A percentile compares a stretch with the other conserved stretches of the same genome.
Evolutionary conservation across 2,888 invertebrate genomes (phyloP).

Genomic region (Agrilus mali): DNA sequence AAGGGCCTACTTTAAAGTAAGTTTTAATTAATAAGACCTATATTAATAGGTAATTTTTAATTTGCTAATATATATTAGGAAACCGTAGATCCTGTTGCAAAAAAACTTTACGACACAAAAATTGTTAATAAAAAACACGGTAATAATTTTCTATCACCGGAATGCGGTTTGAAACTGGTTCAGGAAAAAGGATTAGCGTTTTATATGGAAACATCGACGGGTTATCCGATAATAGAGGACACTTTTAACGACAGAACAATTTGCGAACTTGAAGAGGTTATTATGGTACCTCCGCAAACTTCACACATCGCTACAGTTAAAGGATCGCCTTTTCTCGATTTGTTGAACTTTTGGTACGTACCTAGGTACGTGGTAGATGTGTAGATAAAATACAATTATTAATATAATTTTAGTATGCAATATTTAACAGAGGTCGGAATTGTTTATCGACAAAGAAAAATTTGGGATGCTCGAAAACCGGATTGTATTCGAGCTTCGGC

Average conservation of each 20-base stretch:
- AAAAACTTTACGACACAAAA: constrained; percentile 45
- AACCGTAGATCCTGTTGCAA: constrained; percentile 45
- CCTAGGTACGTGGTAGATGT: no score
- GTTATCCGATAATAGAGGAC: constrained; percentile 26
- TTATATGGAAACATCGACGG: constrained; percentile 25
- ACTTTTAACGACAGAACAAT: constrained; percentile 23
- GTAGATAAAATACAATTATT: no score
- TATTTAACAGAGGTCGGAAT: constrained; percentile 24
- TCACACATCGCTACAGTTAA: no score
- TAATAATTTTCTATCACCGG: constrained; percentile 20
- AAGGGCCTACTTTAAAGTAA: constrained; percentile 25
- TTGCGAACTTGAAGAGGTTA: constrained; percentile 27
- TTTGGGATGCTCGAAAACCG: constrained; percentile 26
- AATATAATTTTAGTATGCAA: constrained; percentile 23
- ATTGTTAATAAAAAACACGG: constrained; percentile 27
- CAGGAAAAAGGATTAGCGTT: constrained; percentile 27
- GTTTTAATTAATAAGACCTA: no score
- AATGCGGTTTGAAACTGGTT: constrained; percentile 21
- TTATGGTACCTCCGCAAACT: constrained; percentile 3
- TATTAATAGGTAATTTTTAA: constrained; percentile 14
- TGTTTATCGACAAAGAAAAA: constrained; percentile 18
- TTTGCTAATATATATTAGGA: constrained; percentile 29
- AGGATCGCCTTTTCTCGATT: no score
- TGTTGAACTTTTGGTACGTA: no score
- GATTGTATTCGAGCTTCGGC: constrained; percentile 19